Conservation (phyloP, 2,113 vertebrate genomes). For the Tonatia bakeri region DNA sequence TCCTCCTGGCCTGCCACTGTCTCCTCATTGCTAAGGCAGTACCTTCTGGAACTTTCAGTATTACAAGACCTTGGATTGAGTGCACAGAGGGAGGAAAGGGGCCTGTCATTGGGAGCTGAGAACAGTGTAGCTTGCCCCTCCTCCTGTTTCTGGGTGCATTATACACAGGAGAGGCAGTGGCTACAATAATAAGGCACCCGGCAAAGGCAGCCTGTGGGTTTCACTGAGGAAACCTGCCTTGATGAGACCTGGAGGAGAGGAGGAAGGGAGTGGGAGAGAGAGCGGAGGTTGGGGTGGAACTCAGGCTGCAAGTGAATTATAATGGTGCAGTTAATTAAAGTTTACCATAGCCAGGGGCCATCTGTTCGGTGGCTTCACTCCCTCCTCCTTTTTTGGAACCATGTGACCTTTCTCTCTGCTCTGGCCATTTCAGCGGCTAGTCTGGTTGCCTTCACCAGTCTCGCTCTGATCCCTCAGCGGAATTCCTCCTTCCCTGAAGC, state of each 20-base stretch:
- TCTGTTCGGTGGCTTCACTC: conserved; percentile 71
- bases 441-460: conserved; percentile 67
- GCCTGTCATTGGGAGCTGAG: conserved; percentile 6
- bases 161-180: conserved; percentile 23
- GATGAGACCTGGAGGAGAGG: conserved; percentile 56
- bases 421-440: conserved; percentile 71
- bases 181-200: conserved; percentile 40
- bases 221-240: conserved; percentile 41
- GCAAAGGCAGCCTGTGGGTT: conserved; percentile 20
- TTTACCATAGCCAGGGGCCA: conserved; percentile 77
- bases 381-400: conserved; percentile 51
- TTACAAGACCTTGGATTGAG: conserved; percentile 20
- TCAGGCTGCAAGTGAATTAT: conserved; percentile 75
- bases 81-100: background rate
- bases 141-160: conserved; percentile 13
- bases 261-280: background rate
- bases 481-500: conserved; percentile 53
- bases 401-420: conserved; percentile 78
- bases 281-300: conserved; percentile 45
- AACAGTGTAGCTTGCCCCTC: background rate
- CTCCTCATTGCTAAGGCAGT: background rate
- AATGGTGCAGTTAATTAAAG: conserved; percentile 81
- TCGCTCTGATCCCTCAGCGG: conserved; percentile 69
- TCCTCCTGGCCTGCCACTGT: background rate
- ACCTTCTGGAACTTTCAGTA: conserved; percentile 28